Percentiles rank a stretch among this genome's conserved stretches.
Conservation (phyloP, 2,113 vertebrate genomes). For the Thymallus thymallus region DNA sequence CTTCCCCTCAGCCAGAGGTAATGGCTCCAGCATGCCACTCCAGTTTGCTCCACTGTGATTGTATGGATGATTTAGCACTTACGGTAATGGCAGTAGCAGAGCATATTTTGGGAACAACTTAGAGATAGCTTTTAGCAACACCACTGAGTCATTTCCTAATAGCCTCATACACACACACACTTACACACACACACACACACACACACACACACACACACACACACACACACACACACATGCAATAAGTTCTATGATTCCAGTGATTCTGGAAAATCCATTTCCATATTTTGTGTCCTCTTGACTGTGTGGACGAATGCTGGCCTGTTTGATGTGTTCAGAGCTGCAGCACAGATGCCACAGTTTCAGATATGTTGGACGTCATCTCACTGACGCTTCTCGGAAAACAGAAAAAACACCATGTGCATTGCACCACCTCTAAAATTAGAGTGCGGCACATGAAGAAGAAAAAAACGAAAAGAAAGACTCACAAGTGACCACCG, state of each 20-base stretch:
- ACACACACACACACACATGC: constrained; percentile 18
- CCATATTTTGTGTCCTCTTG: constrained; percentile 66
- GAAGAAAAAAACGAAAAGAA: constrained; percentile 50
- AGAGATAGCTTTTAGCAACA: constrained; percentile 39
- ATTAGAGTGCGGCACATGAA: constrained; percentile 62
- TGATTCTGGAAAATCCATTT: constrained; percentile 76
- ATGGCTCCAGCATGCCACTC: constrained; percentile 64
- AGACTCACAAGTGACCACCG: constrained; percentile 50
- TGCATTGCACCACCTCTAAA: constrained; percentile 67
- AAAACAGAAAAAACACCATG: constrained; percentile 60
- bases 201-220: not conserved
- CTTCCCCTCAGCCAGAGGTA: constrained; percentile 53
- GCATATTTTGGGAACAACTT: constrained; percentile 52
- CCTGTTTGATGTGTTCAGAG: constrained; percentile 78
- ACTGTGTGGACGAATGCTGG: constrained; percentile 66
- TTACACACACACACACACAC: constrained; percentile 12
- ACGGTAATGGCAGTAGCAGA: constrained; percentile 60
- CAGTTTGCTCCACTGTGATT: constrained; percentile 44
- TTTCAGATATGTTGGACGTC: constrained; percentile 71
- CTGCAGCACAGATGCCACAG: constrained; percentile 76
- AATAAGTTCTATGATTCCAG: too few species aligned
- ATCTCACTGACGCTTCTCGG: constrained; percentile 68
- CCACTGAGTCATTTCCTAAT: constrained; percentile 49
- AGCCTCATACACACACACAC: constrained; percentile 7
- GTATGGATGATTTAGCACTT: constrained; percentile 67